A percentile compares a stretch with the other conserved stretches of the same genome.
These are phyloP conservation scores for Liasis olivaceus DNA, from an alignment of 2,797 vertebrate genomes.

Conservation along the genomic window DNA sequence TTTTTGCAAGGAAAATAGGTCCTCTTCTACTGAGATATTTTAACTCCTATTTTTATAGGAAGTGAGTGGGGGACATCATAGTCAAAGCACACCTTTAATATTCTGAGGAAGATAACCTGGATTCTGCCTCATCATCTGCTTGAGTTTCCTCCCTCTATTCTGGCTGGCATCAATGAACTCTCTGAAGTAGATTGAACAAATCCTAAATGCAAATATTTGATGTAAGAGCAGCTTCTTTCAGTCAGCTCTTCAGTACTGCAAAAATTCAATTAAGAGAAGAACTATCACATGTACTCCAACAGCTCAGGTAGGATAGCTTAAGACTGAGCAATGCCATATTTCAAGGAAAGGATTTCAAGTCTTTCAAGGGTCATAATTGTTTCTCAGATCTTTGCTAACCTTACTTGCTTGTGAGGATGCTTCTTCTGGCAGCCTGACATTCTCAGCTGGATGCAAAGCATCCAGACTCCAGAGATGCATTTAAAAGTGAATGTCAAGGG, in stretches of 20 bases:
- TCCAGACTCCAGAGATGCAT: neutral
- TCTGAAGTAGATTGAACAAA: conserved; percentile 15
- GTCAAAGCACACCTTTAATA: neutral
- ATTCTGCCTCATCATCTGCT: neutral
- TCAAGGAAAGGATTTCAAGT: conserved; percentile 30
- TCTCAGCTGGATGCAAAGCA: neutral
- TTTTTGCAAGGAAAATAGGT: neutral
- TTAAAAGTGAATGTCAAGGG: neutral
- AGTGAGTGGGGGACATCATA: neutral
- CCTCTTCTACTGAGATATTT: neutral
- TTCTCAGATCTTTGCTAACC: conserved; percentile 38
- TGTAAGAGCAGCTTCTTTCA: conserved; percentile 5
- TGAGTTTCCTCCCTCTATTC: neutral
- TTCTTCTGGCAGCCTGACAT: neutral
- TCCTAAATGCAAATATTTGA: conserved; percentile 36
- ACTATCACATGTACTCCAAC: neutral
- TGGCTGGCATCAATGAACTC: neutral
- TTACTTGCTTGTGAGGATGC: conserved; percentile 35
- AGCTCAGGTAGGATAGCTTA: conserved; percentile 30
- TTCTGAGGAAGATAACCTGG: neutral
- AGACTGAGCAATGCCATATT: conserved; percentile 26
- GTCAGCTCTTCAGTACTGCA: neutral
- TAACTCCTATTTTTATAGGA: neutral
- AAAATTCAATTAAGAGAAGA: conserved; percentile 16
- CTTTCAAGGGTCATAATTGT: conserved; percentile 25